Conservation (phyloP, 1,140 invertebrate species). For the Anastrepha obliqua region DNA sequence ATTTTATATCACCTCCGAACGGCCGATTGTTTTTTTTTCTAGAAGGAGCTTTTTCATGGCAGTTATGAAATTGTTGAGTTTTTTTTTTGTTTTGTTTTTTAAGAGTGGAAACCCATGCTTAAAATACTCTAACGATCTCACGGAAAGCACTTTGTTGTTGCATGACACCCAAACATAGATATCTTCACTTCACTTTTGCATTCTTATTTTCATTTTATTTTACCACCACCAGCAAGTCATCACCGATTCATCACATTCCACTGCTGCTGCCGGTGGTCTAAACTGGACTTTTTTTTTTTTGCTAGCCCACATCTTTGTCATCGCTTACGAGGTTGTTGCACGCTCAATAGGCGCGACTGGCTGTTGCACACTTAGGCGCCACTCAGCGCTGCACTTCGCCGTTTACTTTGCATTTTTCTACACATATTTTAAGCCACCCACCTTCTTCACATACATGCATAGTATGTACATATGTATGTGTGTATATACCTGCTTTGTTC, state of each 20-base stretch:
- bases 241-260: background rate
- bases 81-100: no score
- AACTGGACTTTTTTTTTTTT: background rate
- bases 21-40: no score
- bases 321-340: slow-evolving; percentile 33
- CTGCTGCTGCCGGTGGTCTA: background rate
- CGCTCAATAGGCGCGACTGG: slow-evolving; percentile 39
- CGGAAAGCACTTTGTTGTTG: no score
- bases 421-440: no score
- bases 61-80: no score
- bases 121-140: no score
- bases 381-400: slow-evolving; percentile 44
- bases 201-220: background rate
- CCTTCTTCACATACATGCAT: background rate
- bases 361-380: slow-evolving; percentile 39
- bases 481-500: background rate
- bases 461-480: background rate
- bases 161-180: background rate
- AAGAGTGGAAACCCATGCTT: no score
- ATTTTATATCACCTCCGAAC: no score
- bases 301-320: background rate
- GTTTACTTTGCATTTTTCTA: slow-evolving; percentile 34
- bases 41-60: no score
- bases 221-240: background rate
- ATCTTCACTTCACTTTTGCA: background rate